Evolutionary conservation across 2,888 invertebrate species (phyloP), one percentile per base, ranked within the genome.

Genomic region (Arge pagana): DNA sequence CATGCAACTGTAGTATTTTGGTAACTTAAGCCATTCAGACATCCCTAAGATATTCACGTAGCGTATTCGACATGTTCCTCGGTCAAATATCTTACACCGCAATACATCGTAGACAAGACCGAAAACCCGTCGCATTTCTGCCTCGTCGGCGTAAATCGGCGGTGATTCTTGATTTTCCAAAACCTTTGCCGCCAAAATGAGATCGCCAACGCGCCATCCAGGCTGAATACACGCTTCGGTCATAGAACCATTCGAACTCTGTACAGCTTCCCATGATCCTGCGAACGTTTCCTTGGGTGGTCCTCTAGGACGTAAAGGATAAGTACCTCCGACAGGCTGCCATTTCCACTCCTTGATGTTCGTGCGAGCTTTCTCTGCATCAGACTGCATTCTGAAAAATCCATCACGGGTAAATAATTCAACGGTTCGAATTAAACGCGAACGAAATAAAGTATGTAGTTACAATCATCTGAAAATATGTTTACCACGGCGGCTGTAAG

Each of bases 51-150:
- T 15, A 48, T 48, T 43, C n/a, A 15, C 7, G 45, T 39, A 16
- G 1, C 16, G 15, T 3, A 16, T 10, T 19, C n/a, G 10, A 13
- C 15, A 13, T 7, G 1, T 1, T n/a, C n/a, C n/a, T n/a, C n/a
- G n/a, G n/a, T n/a, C n/a, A n/a, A 5, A 8, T 18, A 48, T 53
- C 87, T 84, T 76, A 88, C 89, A 88, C 72, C 88, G 79, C 60
- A 87, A 84, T 1, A 88, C 87, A 65, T 89, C 88, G 70, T 88
- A 89, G 59, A 88, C 85, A 26, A 89, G 79, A 0, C 86, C 84
- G 63, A 86, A 87, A 18, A 88, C 88, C 58, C 85, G 79, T 52
- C 88, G 77, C 87, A 88, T 88, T 67, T 88, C 87, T 50, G 87
- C 86, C 62, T 88, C 87, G 65, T 88, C 85, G 1, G 62, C 48